A percentile compares a stretch with the other conserved stretches of the same genome.
phyloP scores from a whole-genome alignment of 2,888 invertebrate genomes.

The Sminthurides aquaticus region DNA sequence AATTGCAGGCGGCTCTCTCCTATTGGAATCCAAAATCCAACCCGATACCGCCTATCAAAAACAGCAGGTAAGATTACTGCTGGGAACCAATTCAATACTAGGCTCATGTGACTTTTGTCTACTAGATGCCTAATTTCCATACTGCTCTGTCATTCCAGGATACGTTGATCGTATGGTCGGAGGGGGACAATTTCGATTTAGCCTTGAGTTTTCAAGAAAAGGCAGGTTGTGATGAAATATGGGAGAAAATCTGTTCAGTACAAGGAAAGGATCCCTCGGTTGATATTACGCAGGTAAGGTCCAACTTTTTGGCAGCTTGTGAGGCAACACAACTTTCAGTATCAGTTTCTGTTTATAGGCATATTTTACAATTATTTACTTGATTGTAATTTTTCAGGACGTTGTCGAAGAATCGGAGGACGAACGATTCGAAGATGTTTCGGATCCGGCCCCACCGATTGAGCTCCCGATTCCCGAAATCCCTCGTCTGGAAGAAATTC shows the following conservation, averaged over 20 bases:
- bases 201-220: slow-evolving; percentile 99
- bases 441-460: slow-evolving; percentile 86
- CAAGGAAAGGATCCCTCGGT: slow-evolving; percentile 99
- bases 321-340: background rate
- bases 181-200: slow-evolving; percentile 97
- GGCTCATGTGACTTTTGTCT: background rate
- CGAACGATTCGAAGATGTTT: slow-evolving; percentile 93
- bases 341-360: background rate
- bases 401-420: slow-evolving; percentile 94
- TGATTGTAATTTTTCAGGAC: slow-evolving; percentile 49
- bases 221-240: slow-evolving; percentile 99
- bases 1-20: slow-evolving; percentile 56
- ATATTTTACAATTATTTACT: background rate
- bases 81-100: background rate
- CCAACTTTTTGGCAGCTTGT: no score
- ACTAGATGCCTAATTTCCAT: no score
- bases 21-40: slow-evolving; percentile 95
- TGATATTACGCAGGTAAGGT: slow-evolving; percentile 73
- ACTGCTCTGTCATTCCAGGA: slow-evolving; percentile 54
- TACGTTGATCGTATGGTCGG: slow-evolving; percentile 99
- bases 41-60: slow-evolving; percentile 99
- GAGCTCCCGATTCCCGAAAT: slow-evolving; percentile 93
- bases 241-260: slow-evolving; percentile 99
- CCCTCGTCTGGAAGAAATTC: slow-evolving; percentile 86
- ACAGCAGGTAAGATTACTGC: slow-evolving; percentile 63